Evolutionary conservation across 2,113 vertebrate species (phyloP), one percentile per base, ranked within the genome.

Genomic region (Campylomormyrus numenius): DNA sequence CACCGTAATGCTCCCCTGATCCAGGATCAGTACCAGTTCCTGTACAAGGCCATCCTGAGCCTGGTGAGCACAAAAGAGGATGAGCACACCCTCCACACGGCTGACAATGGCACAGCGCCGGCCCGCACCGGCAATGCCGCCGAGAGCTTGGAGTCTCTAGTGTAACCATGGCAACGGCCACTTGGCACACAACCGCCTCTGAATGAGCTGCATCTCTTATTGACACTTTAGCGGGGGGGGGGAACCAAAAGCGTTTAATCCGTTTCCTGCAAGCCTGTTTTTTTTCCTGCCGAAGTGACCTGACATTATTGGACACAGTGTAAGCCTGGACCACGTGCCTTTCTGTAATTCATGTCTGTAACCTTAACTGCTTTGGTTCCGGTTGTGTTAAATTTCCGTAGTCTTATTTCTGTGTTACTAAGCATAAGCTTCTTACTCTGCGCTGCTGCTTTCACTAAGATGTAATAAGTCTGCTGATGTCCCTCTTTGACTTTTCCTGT

Each of bases 31-130:
- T 98, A 97, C 92, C 98, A 98, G 93, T 98, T 99, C 94, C 96
- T 99, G 86, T 99, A 99, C 95, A 97, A 96, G 96, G 97, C 97
- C 88, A 96, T 99, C 91, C 97, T 99, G 93, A 99, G 98, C 94
- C 96, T 99, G 31, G 96, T 99, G 53, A 96, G 96, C 92, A 97
- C 95, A 11, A 96, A 97, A 90, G 97, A 99, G 93, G 97, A 98
- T 62, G 94, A 97, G 94, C 96, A 96, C 88, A 96, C 95, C 3
- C 95, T 96, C 9, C 95, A 95, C 90, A 97, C 96, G 17, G 94
- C 97, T 66, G 97, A 98, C 92, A 97, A 96, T 93, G 98, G 98
- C 0, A 96, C 97, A 1, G 95, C 95, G 77, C 92, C 97, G 94
- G 94, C 94, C 1, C 97, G 96, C 3, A 95, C 95, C 35, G 96